Evolutionary conservation across 1,140 invertebrate species (phyloP).

Genomic region (Radopholus similis): DNA sequence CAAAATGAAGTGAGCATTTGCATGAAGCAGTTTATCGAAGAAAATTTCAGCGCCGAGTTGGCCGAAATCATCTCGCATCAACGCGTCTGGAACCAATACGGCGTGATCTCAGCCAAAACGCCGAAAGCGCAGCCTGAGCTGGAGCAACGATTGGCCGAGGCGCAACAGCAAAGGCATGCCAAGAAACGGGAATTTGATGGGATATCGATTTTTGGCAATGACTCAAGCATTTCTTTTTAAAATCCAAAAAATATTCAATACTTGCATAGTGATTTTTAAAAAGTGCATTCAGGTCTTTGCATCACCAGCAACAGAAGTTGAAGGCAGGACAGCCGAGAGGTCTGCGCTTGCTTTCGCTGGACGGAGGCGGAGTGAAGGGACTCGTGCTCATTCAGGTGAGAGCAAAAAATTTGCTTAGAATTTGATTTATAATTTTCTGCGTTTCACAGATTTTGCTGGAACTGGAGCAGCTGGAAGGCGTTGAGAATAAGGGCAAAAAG

Average conservation of each 20-base stretch:
- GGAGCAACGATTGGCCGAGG: too few species aligned
- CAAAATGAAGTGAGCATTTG: constrained; percentile 16
- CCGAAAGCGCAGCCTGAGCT: too few species aligned
- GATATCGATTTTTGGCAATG: background rate
- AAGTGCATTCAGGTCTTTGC: background rate
- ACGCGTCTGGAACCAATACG: too few species aligned
- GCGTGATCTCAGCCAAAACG: too few species aligned
- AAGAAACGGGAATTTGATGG: background rate
- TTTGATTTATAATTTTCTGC: constrained; percentile 12
- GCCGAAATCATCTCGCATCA: too few species aligned
- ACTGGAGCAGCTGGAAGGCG: constrained; percentile 8
- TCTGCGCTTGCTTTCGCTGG: constrained; percentile 28
- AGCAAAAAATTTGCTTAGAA: background rate
- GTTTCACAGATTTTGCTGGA: constrained; percentile 26
- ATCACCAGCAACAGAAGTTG: background rate
- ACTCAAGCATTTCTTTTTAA: background rate
- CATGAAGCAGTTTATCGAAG: too few species aligned
- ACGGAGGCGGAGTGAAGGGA: constrained; percentile 41
- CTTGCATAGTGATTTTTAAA: constrained; percentile 1
- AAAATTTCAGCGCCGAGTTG: too few species aligned
- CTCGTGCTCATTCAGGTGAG: constrained; percentile 25
- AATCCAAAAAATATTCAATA: background rate
- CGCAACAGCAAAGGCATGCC: background rate
- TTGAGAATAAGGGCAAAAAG: background rate
- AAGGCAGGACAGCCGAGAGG: background rate